phyloP scores from a whole-genome alignment of 2,888 invertebrate species.

The Microctonus brassicae region DNA sequence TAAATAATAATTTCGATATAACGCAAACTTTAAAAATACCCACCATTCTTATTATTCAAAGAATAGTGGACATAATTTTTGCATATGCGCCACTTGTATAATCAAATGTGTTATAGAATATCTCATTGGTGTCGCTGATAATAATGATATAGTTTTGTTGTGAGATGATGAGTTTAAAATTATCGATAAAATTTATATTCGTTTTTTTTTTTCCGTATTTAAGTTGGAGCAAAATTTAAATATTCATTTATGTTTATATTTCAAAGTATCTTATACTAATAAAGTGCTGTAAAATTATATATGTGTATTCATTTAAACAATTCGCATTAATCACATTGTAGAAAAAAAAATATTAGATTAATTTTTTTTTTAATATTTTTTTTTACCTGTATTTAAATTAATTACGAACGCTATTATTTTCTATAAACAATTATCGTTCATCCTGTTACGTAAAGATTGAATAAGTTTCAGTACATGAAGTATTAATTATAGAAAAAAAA shows the following conservation, averaged over 20 bases:
- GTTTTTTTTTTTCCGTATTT: slow-evolving; percentile 43
- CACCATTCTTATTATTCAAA: slow-evolving; percentile 22
- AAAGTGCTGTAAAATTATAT: slow-evolving; percentile 55
- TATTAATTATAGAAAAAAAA: neutral
- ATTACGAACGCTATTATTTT: too few species aligned
- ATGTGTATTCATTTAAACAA: slow-evolving; percentile 49
- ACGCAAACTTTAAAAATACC: slow-evolving; percentile 24
- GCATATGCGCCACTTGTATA: slow-evolving; percentile 8
- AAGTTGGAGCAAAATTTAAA: slow-evolving; percentile 54
- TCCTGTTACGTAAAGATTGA: neutral
- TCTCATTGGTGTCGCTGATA: slow-evolving; percentile 35
- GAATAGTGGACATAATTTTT: slow-evolving; percentile 40
- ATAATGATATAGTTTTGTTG: slow-evolving; percentile 22
- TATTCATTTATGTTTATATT: slow-evolving; percentile 67
- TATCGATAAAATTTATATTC: slow-evolving; percentile 27
- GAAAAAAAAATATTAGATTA: too few species aligned
- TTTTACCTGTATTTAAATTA: too few species aligned
- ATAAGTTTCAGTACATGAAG: neutral
- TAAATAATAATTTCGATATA: slow-evolving; percentile 10
- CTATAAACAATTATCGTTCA: too few species aligned
- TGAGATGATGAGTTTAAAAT: neutral
- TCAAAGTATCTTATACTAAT: slow-evolving; percentile 65
- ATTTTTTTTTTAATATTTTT: too few species aligned
- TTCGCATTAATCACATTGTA: too few species aligned
- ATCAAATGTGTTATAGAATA: neutral